These are phyloP conservation scores for Phoxinus phoxinus DNA, from an alignment of 2,113 vertebrate species.

Conservation along the genomic window DNA sequence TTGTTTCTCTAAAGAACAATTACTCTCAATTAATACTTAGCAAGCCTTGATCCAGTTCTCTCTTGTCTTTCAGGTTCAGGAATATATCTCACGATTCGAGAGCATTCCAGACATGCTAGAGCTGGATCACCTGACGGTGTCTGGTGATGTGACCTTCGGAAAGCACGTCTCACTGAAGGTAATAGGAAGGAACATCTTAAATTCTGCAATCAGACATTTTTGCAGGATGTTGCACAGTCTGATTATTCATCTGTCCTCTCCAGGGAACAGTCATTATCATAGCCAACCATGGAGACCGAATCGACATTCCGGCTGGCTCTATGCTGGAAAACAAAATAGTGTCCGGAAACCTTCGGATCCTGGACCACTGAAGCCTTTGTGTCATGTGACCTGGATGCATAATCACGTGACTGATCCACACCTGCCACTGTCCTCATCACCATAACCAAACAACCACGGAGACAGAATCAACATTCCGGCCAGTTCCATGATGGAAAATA, in stretches of 20 bases:
- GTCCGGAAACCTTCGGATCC: slow-evolving; percentile 96
- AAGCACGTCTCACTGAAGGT: slow-evolving; percentile 97
- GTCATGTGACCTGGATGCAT: neutral
- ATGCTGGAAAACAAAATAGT: slow-evolving; percentile 98
- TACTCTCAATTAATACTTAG: neutral
- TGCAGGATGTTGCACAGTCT: neutral
- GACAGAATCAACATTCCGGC: slow-evolving; percentile 96
- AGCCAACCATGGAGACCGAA: slow-evolving; percentile 96
- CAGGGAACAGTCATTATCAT: slow-evolving; percentile 99
- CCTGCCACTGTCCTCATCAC: slow-evolving; percentile 77
- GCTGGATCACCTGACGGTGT: slow-evolving; percentile 97
- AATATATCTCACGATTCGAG: slow-evolving; percentile 93
- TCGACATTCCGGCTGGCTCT: slow-evolving; percentile 95
- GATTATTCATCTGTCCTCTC: neutral
- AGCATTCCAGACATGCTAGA: slow-evolving; percentile 99
- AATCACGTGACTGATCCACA: slow-evolving; percentile 22
- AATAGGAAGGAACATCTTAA: neutral
- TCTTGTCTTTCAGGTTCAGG: slow-evolving; percentile 84
- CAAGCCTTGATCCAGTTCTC: neutral
- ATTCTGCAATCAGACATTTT: neutral
- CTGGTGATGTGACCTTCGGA: slow-evolving; percentile 97
- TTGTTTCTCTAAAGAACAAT: neutral
- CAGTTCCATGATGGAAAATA: slow-evolving; percentile 94
- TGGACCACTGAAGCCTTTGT: slow-evolving; percentile 87
- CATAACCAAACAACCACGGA: slow-evolving; percentile 95